These are phyloP conservation scores for Sebastes cheni DNA, from an alignment of 2,797 vertebrate species.

Conservation along the genomic window DNA sequence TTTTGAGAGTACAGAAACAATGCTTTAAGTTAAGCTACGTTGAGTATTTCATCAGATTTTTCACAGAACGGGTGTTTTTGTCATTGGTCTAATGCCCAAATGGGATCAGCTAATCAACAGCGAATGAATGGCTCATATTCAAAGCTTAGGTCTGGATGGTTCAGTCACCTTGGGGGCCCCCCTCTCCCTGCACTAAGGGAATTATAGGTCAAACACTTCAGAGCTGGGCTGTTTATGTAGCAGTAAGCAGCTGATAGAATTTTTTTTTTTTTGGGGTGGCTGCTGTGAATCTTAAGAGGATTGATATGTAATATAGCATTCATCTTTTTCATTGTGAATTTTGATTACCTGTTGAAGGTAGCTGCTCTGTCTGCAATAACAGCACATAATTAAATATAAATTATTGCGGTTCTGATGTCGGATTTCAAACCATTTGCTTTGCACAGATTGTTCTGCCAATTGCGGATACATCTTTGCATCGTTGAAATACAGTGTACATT, in stretches of 20 bases:
- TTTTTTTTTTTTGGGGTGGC: not conserved
- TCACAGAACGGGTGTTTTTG: constrained; percentile 52
- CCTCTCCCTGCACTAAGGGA: constrained; percentile 4
- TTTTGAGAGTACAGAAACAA: not conserved
- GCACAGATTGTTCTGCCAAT: constrained; percentile 10
- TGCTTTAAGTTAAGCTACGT: not conserved
- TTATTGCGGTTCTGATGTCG: not conserved
- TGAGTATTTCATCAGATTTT: not conserved
- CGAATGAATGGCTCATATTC: constrained; percentile 60
- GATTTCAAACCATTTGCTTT: not conserved
- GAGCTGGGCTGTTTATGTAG: constrained; percentile 19
- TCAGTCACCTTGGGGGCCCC: constrained; percentile 52
- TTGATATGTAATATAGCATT: not conserved
- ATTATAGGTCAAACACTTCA: constrained; percentile 26
- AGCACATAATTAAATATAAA: constrained; percentile 6
- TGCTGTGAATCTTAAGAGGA: not conserved
- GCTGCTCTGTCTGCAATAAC: not conserved
- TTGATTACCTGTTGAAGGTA: constrained; percentile 19
- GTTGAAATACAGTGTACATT: constrained; percentile 52
- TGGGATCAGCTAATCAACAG: constrained; percentile 64
- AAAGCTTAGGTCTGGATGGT: constrained; percentile 42
- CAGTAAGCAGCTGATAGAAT: not conserved
- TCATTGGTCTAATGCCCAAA: constrained; percentile 49
- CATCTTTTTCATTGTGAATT: not conserved
- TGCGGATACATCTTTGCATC: constrained; percentile 23